Base-by-base conservation (phyloP, 2,113 vertebrate genomes). In the Nestor notabilis region DNA sequence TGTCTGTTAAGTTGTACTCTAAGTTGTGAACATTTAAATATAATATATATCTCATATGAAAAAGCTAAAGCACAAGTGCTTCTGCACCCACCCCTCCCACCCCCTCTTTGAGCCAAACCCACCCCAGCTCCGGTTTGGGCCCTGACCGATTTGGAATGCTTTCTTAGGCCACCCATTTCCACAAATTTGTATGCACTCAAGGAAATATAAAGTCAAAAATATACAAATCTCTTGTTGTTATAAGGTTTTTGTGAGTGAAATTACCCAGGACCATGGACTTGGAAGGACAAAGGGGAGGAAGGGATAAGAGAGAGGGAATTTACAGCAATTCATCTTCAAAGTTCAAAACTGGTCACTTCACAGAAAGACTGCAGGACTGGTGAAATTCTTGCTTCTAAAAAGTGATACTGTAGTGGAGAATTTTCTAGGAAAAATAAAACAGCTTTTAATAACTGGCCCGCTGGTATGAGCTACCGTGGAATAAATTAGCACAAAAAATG, bases 401-500 rank as follows among this genome's bases (percentile, higher is more conserved):
- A 98, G 97, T 98, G 98, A 97, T 98, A 98, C 97, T 98, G 98
- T 98, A 98, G 98, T 98, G 98, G 97, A 96, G 97, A 97, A 97
- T 98, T 97, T 97, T 98, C 97, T 98, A 98, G 97, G 98, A 98
- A 98, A 98, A 98, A 98, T 98, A 98, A 98, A 99, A 99, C 98
- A 98, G 97, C 98, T 98, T 98, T 98, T 98, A 97, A 97, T 97
- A 98, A 99, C 98, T 98, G 98, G 98, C 98, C 98, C 98, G 98
- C 98, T 98, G 98, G 98, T 98, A 98, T 98, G 98, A 98, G 98
- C 98, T 98, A 98, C 98, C 97, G 94, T 98, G 98, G 98, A 99
- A 99, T 98, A 98, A 98, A 99, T 98, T 98, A 98, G 98, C 97
- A 98, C 98, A 98, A 97, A 58, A 97, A 98, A 98, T 98, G 98